Conservation (phyloP, 1,140 invertebrate genomes). For the Choristoneura fumiferana region DNA sequence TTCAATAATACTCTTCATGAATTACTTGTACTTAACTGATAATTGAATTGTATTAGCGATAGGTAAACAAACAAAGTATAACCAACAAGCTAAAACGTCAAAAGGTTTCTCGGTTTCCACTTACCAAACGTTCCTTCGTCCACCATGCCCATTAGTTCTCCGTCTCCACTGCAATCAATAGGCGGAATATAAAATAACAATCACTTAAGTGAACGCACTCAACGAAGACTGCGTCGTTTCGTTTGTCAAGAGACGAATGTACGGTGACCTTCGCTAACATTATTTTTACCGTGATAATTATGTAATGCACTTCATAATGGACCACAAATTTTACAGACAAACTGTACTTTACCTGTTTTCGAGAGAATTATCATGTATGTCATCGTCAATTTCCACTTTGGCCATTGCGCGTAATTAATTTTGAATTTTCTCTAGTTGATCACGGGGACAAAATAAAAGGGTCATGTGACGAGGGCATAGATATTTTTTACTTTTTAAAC, state of each 20-base stretch:
- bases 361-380: slow-evolving; percentile 70
- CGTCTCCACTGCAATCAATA: slow-evolving; percentile 69
- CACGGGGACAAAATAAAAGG: slow-evolving; percentile 77
- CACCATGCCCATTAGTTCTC: slow-evolving; percentile 70
- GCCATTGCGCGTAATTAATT: slow-evolving; percentile 75
- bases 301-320: slow-evolving; percentile 50
- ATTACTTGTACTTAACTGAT: slow-evolving; percentile 21
- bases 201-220: slow-evolving; percentile 30
- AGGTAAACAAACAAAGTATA: slow-evolving; percentile 12
- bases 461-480: slow-evolving; percentile 74
- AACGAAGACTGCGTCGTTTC: slow-evolving; percentile 30
- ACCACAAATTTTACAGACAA: slow-evolving; percentile 21
- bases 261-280: slow-evolving; percentile 55
- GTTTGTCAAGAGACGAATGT: slow-evolving; percentile 60
- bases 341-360: slow-evolving; percentile 67
- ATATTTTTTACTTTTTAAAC: slow-evolving; percentile 29
- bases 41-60: slow-evolving; percentile 42
- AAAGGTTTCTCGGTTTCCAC: slow-evolving; percentile 22
- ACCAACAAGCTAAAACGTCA: slow-evolving; percentile 1
- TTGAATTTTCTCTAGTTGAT: slow-evolving; percentile 77
- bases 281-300: slow-evolving; percentile 46
- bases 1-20: slow-evolving; percentile 43
- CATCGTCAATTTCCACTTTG: slow-evolving; percentile 70
- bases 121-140: slow-evolving; percentile 70
- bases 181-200: slow-evolving; percentile 31